Conservation (phyloP, 1,140 invertebrate genomes). For the Rhagoletis pomonella region DNA sequence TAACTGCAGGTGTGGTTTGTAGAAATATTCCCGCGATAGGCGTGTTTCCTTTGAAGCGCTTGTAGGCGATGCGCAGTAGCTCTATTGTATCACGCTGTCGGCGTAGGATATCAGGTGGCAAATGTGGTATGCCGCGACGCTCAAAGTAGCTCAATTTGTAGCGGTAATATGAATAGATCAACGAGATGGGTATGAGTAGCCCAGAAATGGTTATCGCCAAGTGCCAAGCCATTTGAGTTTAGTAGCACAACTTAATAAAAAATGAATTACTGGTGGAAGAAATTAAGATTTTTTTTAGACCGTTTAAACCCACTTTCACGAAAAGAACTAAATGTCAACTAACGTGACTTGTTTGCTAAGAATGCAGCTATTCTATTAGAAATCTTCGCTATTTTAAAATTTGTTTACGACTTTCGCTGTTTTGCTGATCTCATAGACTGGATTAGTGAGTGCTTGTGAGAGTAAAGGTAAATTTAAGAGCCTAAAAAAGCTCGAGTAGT, state of each 20-base stretch:
- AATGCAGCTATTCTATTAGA: not conserved
- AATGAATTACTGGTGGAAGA: too few relatives aligned
- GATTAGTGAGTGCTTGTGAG: not conserved
- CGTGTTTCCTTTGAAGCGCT: not conserved
- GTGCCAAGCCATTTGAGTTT: conserved; percentile 6
- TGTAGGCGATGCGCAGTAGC: not conserved
- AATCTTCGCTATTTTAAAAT: not conserved
- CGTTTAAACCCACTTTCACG: not conserved
- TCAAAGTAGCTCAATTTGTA: not conserved
- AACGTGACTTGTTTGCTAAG: not conserved
- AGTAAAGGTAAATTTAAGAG: too few relatives aligned
- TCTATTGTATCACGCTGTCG: not conserved
- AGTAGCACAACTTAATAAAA: not conserved
- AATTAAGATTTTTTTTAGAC: not conserved
- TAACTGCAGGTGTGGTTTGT: conserved; percentile 69
- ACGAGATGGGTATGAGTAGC: not conserved
- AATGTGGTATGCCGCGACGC: not conserved
- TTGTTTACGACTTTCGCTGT: not conserved
- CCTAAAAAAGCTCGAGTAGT: too few relatives aligned
- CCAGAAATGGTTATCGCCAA: not conserved
- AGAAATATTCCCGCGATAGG: conserved; percentile 9
- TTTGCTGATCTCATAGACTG: not conserved
- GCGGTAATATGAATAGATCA: not conserved
- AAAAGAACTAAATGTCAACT: not conserved
- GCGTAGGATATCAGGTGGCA: not conserved